A percentile compares a stretch with the other conserved stretches of the same genome.
phyloP scores from a whole-genome alignment of 1,140 invertebrate species.

The Leucophenga varia region DNA sequence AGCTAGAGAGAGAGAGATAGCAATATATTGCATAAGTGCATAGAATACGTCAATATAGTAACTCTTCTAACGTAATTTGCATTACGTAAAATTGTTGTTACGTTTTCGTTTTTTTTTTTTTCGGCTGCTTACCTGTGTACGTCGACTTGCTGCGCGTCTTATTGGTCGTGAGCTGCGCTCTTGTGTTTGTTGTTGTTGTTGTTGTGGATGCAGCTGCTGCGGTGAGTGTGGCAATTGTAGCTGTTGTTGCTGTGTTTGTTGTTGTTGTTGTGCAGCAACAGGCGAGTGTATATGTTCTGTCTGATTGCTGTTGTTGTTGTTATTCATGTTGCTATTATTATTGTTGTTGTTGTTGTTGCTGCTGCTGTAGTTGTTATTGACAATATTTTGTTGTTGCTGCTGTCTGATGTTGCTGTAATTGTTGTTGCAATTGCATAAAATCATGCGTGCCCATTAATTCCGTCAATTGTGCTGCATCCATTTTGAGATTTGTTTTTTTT shows the following conservation, averaged over 20 bases:
- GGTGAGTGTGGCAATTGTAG: slow-evolving; percentile 3
- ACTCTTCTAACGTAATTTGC: too few relatives aligned
- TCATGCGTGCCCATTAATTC: slow-evolving; percentile 45
- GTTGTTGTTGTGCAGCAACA: slow-evolving; percentile 8
- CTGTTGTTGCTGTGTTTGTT: slow-evolving; percentile 6
- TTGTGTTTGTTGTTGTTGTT: slow-evolving; percentile 21
- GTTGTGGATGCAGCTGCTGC: too few relatives aligned
- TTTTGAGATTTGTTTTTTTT: too few relatives aligned
- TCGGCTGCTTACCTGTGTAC: slow-evolving; percentile 41
- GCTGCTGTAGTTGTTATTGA: slow-evolving; percentile 35
- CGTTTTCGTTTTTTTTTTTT: neutral
- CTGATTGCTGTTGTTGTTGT: too few relatives aligned
- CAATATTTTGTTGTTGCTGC: slow-evolving; percentile 17
- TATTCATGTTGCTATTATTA: neutral
- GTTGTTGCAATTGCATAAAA: slow-evolving; percentile 43
- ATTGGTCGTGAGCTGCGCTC: slow-evolving; percentile 39
- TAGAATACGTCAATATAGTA: neutral
- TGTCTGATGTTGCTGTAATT: slow-evolving; percentile 41
- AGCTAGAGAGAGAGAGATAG: slow-evolving; percentile 25
- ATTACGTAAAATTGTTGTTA: neutral
- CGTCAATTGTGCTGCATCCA: slow-evolving; percentile 45
- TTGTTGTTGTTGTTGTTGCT: slow-evolving; percentile 32
- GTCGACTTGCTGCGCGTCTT: slow-evolving; percentile 35
- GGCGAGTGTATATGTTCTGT: too few relatives aligned
- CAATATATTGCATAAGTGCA: neutral